These are phyloP conservation scores for Penaeus monodon DNA, from an alignment of 2,888 invertebrate species.

Conservation along the genomic window DNA sequence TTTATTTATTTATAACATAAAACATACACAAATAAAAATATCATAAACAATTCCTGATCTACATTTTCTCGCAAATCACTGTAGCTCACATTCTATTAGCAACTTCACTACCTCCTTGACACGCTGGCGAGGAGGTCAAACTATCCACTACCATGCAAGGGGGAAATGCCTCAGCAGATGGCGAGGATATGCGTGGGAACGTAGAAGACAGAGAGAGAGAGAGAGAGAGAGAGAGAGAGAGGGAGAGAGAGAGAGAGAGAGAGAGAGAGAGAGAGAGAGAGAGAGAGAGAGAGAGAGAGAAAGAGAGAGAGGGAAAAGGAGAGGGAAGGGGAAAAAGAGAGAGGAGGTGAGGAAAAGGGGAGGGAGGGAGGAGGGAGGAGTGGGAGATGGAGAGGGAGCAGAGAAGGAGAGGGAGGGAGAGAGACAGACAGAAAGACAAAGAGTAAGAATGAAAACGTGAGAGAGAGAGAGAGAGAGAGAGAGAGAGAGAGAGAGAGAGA, in stretches of 20 bases:
- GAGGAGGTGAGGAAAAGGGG: not conserved
- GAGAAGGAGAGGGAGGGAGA: not conserved
- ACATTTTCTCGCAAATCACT: too few species aligned
- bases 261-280: not conserved
- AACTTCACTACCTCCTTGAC: too few species aligned
- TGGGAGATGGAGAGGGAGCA: not conserved
- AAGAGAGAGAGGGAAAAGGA: not conserved
- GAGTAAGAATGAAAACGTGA: not conserved
- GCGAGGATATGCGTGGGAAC: not conserved
- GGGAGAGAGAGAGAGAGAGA: not conserved
- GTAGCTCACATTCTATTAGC: too few species aligned
- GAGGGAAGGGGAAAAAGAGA: not conserved
- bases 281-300: not conserved
- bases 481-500: conserved; percentile 8
- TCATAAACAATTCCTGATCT: not conserved
- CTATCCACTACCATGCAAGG: not conserved
- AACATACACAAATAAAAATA: not conserved
- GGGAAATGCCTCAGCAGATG: not conserved
- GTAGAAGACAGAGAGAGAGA: too few species aligned
- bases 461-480: not conserved
- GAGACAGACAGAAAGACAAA: not conserved
- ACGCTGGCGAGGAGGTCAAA: not conserved
- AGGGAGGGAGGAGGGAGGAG: too few species aligned
- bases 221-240: not conserved
- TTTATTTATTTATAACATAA: too few species aligned